Base-by-base conservation (phyloP, 1,140 invertebrate species). In the Neoseiulus cucumeris region DNA sequence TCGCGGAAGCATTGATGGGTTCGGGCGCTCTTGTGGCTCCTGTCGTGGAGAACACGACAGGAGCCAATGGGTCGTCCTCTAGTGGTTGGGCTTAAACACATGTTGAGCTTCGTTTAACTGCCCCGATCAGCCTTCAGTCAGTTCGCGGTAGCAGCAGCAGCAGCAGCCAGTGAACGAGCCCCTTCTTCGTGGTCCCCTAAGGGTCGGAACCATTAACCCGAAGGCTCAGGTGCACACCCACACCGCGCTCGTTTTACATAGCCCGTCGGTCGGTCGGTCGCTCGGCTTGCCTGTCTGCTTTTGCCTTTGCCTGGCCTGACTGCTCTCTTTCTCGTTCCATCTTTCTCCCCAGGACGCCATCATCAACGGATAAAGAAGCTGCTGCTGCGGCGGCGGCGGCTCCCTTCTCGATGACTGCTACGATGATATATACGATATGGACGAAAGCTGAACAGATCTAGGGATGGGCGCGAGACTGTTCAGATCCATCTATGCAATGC, bases 381-480 rank as follows among this genome's bases (percentile, higher is more conserved):
- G 33, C 33, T 39, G 33, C 33, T 39, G 51, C 51, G 14, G 25
- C 51, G 14, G 28, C 5, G 4, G 45, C 5, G 7, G 51, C 51
- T 59, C 25, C 25, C 14, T 59, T 20, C 12, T 59, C 51, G 51
- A 59, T 59, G 51, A 59, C 33, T 29, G 25, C 25, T 59, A 20
- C 51, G 51, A 59, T 59, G 51, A 59, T 59, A 59, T 59, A 59
- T 59, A 33, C 51, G 51, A 59, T 59, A 59, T 59, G 51, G 51
- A 25, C 51, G 51, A 59, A 17, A 25, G 14, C 14, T 39, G 33
- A 39, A 39, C 33, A 39, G 33, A 39, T 39, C 33, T 39, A 39
- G 33, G 33, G 33, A 39, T 39, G 33, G 33, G 33, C 33, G 33
- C 33, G 33, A 39, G 33, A 39, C 33, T 39, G 33, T 9, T 39